A percentile compares a stretch with the other conserved stretches of the same genome.
Evolutionary conservation across 2,113 vertebrate genomes (phyloP).

Genomic region (Cariama cristata): DNA sequence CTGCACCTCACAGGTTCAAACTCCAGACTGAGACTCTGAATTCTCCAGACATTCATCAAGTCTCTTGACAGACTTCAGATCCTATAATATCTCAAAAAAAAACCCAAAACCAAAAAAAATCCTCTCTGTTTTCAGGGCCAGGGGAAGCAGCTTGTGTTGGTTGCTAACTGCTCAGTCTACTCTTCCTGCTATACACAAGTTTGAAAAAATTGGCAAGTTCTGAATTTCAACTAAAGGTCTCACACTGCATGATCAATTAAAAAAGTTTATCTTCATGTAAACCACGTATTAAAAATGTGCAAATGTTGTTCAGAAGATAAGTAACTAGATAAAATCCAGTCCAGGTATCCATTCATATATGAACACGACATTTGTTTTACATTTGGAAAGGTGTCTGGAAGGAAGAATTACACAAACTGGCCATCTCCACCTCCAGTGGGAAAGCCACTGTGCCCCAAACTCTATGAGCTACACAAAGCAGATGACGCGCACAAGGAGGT

Average conservation of each 20-base stretch:
- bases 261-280: neutral
- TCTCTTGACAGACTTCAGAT: neutral
- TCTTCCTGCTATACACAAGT: neutral
- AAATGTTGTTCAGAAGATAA: neutral
- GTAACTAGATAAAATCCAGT: neutral
- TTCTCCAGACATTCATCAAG: neutral
- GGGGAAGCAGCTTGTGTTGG: neutral
- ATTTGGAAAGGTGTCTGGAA: neutral
- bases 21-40: neutral
- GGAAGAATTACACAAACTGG: neutral
- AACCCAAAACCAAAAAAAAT: no score
- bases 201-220: neutral
- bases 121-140: neutral
- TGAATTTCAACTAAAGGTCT: neutral
- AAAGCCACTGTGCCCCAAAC: neutral
- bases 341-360: neutral
- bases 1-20: neutral
- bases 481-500: fast-evolving
- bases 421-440: neutral
- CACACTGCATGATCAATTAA: neutral
- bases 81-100: neutral
- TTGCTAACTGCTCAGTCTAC: neutral
- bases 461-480: neutral
- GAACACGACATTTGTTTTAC: neutral
- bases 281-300: neutral